These are phyloP conservation scores for Saguinus imperator DNA, from an alignment of 2,113 vertebrate genomes.

Conservation along the genomic window DNA sequence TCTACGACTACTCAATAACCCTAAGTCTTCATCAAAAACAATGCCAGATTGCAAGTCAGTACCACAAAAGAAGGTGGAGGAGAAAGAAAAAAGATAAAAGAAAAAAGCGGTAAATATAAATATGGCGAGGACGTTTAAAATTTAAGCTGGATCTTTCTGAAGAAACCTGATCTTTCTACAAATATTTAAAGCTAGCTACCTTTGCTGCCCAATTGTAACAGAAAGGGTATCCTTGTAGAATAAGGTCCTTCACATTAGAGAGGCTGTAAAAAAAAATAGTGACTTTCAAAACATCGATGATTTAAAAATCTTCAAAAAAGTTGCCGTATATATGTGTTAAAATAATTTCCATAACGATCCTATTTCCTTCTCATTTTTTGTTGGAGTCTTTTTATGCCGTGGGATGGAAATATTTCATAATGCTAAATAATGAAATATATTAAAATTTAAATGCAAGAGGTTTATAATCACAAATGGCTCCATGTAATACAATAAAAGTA, in stretches of 20 bases:
- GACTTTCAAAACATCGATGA: neutral
- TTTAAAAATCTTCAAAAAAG: neutral
- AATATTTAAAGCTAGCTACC: neutral
- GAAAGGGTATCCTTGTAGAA: neutral
- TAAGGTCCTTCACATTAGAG: neutral
- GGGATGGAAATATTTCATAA: neutral
- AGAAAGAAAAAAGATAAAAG: neutral
- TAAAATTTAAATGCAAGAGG: neutral
- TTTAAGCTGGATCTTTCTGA: neutral
- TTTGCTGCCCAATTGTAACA: neutral
- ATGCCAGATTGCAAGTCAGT: neutral
- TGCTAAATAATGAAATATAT: neutral
- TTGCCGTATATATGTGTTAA: neutral
- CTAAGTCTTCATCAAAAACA: neutral
- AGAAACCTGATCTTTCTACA: neutral
- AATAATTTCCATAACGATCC: neutral
- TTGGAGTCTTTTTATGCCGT: neutral
- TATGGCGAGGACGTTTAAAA: neutral
- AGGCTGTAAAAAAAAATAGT: neutral
- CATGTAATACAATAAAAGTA: conserved; percentile 13
- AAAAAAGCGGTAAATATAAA: neutral
- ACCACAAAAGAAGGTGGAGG: neutral
- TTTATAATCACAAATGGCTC: neutral
- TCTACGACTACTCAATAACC: neutral
- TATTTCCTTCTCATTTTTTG: neutral